phyloP scores from a whole-genome alignment of 2,888 invertebrate genomes.

The Metacarcinus magister region DNA sequence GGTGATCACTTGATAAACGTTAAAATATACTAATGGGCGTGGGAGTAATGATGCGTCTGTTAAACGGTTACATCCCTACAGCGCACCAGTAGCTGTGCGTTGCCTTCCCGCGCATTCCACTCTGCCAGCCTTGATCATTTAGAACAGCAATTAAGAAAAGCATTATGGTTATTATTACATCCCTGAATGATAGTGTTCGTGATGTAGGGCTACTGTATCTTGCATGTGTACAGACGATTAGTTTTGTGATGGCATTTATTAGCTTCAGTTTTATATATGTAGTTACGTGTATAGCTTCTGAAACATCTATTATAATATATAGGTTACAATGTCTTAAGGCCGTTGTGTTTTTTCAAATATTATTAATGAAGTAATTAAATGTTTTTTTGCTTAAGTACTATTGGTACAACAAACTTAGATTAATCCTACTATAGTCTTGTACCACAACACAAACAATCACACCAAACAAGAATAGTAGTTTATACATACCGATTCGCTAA shows the following conservation, averaged over 20 bases:
- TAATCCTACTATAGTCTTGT: background rate
- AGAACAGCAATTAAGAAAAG: no score
- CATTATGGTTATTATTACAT: no score
- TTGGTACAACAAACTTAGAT: background rate
- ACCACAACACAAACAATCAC: background rate
- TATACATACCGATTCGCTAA: conserved; percentile 22
- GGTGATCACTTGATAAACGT: background rate
- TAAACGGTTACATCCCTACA: background rate
- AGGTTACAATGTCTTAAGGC: background rate
- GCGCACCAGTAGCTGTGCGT: background rate
- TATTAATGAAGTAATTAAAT: background rate
- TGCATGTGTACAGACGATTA: background rate
- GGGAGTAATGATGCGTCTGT: background rate
- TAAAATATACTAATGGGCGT: background rate
- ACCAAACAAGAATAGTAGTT: background rate
- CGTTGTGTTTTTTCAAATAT: background rate
- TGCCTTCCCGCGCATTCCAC: background rate
- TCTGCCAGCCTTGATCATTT: background rate
- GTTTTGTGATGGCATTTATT: background rate
- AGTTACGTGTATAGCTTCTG: background rate
- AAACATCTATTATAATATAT: background rate
- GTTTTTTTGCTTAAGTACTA: background rate
- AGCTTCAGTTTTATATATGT: background rate
- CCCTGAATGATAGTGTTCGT: no score
- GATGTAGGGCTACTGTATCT: background rate